These are phyloP conservation scores for Cylloceria caligata DNA, from an alignment of 2,888 invertebrate genomes.

Conservation along the genomic window DNA sequence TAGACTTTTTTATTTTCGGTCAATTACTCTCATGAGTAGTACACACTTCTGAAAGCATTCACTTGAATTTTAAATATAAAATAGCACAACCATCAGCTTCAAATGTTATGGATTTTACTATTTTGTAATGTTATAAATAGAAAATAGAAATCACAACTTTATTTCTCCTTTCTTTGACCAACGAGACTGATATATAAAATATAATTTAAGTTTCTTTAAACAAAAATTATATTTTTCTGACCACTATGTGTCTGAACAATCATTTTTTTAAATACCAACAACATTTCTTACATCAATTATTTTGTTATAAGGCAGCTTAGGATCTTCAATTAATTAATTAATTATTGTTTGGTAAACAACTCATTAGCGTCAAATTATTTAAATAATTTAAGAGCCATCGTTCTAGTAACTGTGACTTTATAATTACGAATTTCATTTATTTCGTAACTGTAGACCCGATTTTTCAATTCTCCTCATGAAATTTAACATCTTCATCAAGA, in stretches of 20 bases:
- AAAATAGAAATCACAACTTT: no score
- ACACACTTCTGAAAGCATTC: slow-evolving; percentile 41
- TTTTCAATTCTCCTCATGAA: slow-evolving; percentile 69
- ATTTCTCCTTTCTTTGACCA: no score
- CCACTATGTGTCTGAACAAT: no score
- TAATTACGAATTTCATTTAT: slow-evolving; percentile 55
- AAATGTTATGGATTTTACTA: not conserved
- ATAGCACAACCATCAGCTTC: not conserved
- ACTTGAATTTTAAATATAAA: slow-evolving; percentile 7
- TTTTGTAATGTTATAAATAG: not conserved
- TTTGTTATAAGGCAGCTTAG: no score
- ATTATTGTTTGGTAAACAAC: no score
- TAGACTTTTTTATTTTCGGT: slow-evolving; percentile 28
- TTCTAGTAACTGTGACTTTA: not conserved
- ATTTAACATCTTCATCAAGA: slow-evolving; percentile 72
- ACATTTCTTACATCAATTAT: no score
- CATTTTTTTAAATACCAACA: no score
- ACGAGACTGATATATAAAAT: no score
- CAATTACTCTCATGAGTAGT: slow-evolving; percentile 27
- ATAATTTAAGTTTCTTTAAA: no score
- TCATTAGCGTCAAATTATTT: not conserved
- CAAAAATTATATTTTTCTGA: no score
- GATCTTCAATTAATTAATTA: no score
- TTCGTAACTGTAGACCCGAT: slow-evolving; percentile 49
- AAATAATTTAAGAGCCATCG: not conserved